Evolutionary conservation across 92 coral and sea anemone genomes (phyloP).

Genomic region (Paragorgia papillata): DNA sequence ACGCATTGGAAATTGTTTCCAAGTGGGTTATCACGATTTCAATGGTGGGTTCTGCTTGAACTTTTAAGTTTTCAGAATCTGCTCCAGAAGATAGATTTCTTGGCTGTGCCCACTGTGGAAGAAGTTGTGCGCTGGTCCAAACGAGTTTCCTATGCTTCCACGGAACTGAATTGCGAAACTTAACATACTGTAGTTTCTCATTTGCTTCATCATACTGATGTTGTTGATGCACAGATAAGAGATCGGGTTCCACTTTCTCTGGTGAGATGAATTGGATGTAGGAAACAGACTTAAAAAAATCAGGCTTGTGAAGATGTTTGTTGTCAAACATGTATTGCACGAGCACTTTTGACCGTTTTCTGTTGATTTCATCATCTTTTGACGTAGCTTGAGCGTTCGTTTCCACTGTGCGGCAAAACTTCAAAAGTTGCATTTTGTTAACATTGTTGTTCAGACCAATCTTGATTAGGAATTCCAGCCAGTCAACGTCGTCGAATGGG

Average conservation of each 20-base stretch:
- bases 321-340: constrained; percentile 10
- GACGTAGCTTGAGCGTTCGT: neutral
- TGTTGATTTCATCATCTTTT: constrained; percentile 18
- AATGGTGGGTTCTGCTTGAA: constrained; percentile 70
- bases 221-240: constrained; percentile 4
- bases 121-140: constrained; percentile 78
- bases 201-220: constrained; percentile 51
- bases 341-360: constrained; percentile 21
- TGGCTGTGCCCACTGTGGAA: constrained; percentile 93
- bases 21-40: constrained; percentile 86
- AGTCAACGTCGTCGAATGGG: constrained; percentile 6
- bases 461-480: constrained; percentile 17
- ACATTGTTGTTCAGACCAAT: constrained; percentile 27
- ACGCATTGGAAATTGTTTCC: constrained; percentile 64
- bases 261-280: constrained; percentile 15
- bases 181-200: constrained; percentile 17
- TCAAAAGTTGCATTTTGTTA: neutral
- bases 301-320: neutral
- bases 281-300: constrained; percentile 11
- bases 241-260: constrained; percentile 6
- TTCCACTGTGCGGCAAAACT: constrained; percentile 6
- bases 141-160: constrained; percentile 30
- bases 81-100: constrained; percentile 50
- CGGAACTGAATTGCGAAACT: constrained; percentile 24
- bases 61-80: constrained; percentile 69